Conservation (phyloP, 2,797 vertebrate species). For the Moxostoma hubbsi region DNA sequence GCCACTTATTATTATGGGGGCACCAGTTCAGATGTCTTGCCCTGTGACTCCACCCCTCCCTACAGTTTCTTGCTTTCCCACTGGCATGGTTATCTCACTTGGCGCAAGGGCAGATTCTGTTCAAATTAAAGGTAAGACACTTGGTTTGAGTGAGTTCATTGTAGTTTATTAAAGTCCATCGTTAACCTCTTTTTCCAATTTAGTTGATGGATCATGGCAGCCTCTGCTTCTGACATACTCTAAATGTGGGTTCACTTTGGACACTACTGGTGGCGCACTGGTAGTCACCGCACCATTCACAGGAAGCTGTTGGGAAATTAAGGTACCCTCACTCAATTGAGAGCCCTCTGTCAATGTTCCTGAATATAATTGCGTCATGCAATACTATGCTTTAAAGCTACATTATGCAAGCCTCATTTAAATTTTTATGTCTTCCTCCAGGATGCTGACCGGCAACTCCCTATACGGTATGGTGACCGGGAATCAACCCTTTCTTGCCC, state of each 20-base stretch:
- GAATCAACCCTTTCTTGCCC: slow-evolving; percentile 49
- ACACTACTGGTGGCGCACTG: slow-evolving; percentile 46
- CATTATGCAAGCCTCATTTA: no score
- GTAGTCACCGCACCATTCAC: slow-evolving; percentile 40
- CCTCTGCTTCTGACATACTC: slow-evolving; percentile 25
- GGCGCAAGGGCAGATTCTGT: slow-evolving; percentile 29
- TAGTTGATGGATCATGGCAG: slow-evolving; percentile 56
- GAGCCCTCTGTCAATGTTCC: background rate
- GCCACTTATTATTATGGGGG: slow-evolving; percentile 55
- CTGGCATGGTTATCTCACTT: slow-evolving; percentile 39
- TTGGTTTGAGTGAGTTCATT: background rate
- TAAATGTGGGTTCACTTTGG: slow-evolving; percentile 47
- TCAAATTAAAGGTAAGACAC: slow-evolving; percentile 49
- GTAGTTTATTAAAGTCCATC: background rate
- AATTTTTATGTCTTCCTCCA: slow-evolving; percentile 47
- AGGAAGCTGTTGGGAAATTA: slow-evolving; percentile 32
- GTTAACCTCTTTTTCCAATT: background rate
- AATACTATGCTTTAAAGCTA: slow-evolving; percentile 4
- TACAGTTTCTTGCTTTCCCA: slow-evolving; percentile 52
- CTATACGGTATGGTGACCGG: slow-evolving; percentile 52
- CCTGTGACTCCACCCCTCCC: slow-evolving; percentile 11
- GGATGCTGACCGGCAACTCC: slow-evolving; percentile 53
- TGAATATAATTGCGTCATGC: background rate
- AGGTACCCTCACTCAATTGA: slow-evolving; percentile 40
- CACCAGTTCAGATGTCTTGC: slow-evolving; percentile 58